Conservation (phyloP, 2,113 vertebrate species). For the Pelecanus crispus region DNA sequence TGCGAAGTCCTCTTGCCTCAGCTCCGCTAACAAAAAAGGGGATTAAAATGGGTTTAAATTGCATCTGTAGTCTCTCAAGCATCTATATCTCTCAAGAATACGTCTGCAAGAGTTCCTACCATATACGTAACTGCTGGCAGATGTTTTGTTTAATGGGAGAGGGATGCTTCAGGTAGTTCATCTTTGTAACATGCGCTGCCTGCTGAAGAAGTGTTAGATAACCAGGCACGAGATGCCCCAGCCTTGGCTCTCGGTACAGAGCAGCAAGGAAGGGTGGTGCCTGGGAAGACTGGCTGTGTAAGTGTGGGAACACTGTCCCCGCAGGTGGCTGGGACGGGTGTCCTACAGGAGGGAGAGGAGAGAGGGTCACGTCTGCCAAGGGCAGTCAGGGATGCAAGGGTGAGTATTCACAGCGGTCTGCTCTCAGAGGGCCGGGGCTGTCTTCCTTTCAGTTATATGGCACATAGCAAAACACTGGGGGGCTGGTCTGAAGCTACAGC, state of each 20-base stretch:
- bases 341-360: not conserved
- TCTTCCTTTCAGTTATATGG: not conserved
- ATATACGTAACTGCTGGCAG: not conserved
- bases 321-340: not conserved
- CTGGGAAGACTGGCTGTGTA: not conserved
- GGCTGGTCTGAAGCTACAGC: not conserved
- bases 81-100: too few species aligned
- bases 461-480: not conserved
- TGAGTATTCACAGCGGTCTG: not conserved
- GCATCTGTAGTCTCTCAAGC: not conserved
- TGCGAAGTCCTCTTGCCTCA: not conserved
- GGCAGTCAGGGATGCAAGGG: not conserved
- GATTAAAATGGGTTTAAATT: not conserved
- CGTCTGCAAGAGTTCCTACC: not conserved
- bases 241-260: not conserved
- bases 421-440: not conserved
- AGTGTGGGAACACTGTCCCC: not conserved
- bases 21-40: not conserved
- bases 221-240: not conserved
- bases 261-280: not conserved
- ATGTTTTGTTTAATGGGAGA: not conserved
- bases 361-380: not conserved
- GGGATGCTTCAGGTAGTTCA: not conserved
- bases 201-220: not conserved
- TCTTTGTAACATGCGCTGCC: not conserved